A percentile compares a stretch with the other conserved stretches of the same genome.
Conservation (phyloP, 1,140 invertebrate species). For the Anoplolepis gracilipes region DNA sequence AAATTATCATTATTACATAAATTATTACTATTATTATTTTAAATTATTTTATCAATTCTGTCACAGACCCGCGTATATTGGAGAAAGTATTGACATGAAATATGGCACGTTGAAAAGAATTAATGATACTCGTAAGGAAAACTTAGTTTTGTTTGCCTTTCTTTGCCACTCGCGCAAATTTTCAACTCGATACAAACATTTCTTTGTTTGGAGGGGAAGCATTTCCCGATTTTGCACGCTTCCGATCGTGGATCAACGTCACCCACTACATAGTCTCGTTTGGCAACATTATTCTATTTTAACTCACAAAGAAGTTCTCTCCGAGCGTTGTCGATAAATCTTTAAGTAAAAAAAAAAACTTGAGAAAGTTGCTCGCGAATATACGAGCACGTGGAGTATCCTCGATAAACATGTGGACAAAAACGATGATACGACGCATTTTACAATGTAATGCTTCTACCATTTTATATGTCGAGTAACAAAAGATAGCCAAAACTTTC, state of each 20-base stretch:
- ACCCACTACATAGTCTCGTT: constrained; percentile 37
- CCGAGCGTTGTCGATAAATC: constrained; percentile 51
- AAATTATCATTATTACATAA: neutral
- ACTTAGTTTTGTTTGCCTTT: constrained; percentile 25
- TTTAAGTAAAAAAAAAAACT: constrained; percentile 39
- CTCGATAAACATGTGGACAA: constrained; percentile 53
- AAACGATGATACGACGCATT: constrained; percentile 40
- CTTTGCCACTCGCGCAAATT: constrained; percentile 35
- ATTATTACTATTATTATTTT: neutral
- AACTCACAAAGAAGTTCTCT: constrained; percentile 47
- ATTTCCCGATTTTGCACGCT: constrained; percentile 40
- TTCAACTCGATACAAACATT: constrained; percentile 53
- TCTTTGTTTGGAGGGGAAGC: constrained; percentile 43
- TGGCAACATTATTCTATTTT: constrained; percentile 60
- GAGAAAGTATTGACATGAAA: constrained; percentile 12
- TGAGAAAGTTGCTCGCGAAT: constrained; percentile 36
- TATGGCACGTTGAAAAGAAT: constrained; percentile 26
- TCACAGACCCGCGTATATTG: neutral
- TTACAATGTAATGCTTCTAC: constrained; percentile 39
- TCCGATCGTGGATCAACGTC: constrained; percentile 60
- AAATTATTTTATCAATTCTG: neutral
- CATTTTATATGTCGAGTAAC: constrained; percentile 24
- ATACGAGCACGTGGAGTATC: constrained; percentile 33
- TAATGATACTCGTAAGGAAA: constrained; percentile 41
- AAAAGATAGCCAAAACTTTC: constrained; percentile 11